Conservation (phyloP, 2,113 vertebrate genomes). For the Thermophis baileyi region DNA sequence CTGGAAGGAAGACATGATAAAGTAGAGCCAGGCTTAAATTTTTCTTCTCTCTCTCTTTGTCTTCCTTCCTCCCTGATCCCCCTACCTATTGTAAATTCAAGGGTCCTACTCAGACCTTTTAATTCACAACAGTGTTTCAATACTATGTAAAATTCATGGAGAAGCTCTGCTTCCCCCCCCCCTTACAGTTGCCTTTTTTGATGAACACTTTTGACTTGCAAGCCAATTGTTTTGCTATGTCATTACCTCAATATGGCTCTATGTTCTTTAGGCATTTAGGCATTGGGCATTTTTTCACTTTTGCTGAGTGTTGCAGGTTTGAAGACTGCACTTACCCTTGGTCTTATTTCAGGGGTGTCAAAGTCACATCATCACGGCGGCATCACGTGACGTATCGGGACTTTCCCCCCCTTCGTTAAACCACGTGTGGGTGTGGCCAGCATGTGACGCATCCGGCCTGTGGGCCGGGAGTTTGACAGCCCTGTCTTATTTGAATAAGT, state of each 20-base stretch:
- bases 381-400: too few species aligned
- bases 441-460: too few species aligned
- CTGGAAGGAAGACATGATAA: background rate
- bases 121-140: background rate
- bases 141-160: background rate
- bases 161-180: background rate
- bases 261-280: background rate
- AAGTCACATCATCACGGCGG: too few species aligned
- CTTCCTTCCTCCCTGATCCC: background rate
- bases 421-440: too few species aligned
- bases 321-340: background rate
- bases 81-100: background rate
- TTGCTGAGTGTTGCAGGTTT: background rate
- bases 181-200: background rate
- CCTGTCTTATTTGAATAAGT: background rate
- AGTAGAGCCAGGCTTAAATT: background rate
- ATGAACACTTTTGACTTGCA: background rate
- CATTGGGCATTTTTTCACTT: background rate
- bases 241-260: background rate
- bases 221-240: background rate
- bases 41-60: background rate
- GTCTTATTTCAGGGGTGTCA: background rate
- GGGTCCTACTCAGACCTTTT: background rate
- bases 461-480: too few species aligned
- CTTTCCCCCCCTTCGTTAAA: too few species aligned